These are phyloP conservation scores for Coregonus sp. DNA, from an alignment of 2,797 vertebrate species.

Conservation along the genomic window DNA sequence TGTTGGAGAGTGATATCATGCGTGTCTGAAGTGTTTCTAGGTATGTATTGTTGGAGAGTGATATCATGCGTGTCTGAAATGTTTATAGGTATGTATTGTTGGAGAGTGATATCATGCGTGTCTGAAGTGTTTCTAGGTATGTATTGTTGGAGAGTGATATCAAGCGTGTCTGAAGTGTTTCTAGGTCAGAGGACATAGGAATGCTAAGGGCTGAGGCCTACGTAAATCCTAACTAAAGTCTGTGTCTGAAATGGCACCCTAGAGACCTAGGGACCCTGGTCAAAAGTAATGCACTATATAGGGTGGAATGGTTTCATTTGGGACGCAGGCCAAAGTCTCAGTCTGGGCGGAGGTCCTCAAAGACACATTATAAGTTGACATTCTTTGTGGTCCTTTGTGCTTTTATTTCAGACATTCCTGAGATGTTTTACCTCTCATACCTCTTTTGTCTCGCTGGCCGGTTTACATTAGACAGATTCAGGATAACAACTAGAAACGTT, in stretches of 20 bases:
- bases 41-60: no score
- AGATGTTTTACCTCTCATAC: slow-evolving; percentile 39
- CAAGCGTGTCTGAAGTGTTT: slow-evolving; percentile 13
- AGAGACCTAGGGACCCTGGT: no score
- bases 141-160: no score
- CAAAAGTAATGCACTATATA: no score
- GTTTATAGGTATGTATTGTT: no score
- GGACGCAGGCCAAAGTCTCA: neutral
- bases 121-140: no score
- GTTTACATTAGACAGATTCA: slow-evolving; percentile 24
- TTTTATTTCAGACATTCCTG: slow-evolving; percentile 59
- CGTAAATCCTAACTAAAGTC: slow-evolving; percentile 26
- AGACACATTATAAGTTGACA: slow-evolving; percentile 32
- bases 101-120: no score
- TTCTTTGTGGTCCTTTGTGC: slow-evolving; percentile 34
- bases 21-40: no score
- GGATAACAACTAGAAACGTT: neutral
- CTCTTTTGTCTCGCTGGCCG: slow-evolving; percentile 41
- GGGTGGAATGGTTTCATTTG: no score
- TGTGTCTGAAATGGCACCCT: no score
- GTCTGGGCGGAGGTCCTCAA: slow-evolving; percentile 50
- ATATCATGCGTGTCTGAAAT: no score
- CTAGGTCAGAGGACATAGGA: slow-evolving; percentile 15
- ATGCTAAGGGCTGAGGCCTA: slow-evolving; percentile 30
- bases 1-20: no score